Base-by-base conservation (phyloP, 2,888 invertebrate species). In the Papilio gigon region DNA sequence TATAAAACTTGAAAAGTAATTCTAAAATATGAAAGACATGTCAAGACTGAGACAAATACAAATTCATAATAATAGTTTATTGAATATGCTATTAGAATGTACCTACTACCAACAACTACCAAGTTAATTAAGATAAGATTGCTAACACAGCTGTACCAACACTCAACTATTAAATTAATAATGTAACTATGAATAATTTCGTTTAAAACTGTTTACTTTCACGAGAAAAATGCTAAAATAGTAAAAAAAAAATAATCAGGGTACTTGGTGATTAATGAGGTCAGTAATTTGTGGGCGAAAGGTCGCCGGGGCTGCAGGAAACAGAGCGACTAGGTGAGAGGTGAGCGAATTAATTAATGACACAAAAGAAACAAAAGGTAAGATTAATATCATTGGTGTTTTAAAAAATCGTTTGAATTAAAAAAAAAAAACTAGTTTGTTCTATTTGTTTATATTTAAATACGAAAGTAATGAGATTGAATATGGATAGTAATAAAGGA, bases 301-400 rank as follows among this genome's bases (percentile, higher is more conserved):
- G 59, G 44, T 44, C 47, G 53, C 64, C 50, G 33, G 68, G 50
- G 40, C 60, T 50, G 33, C 58, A 64, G 47, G 17, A 63, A 64
- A 47, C 37, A 56, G 53, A n/a, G 17, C 22, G 50, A 44, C 44
- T 33, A 30, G 50, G 33, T 56, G 53, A 33, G 67, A 56, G 62
- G 61, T 56, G n/a, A 56, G 37, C 27, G 59, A 68, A 59, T 50
- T 47, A 64, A 60, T 47, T 68, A 60, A 60, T 59, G 50, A 40
- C 40, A 50, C 59, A 64, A 68, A 63, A 60, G 64, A 64, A 63
- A 68, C 44, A 68, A 68, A 53, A 68, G 50, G 50, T 37, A 61
- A 65, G 44, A 59, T 50, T 40, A 42, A 67, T 53, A 20, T 61
- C 40, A 40, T 67, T 61, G 27, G 30, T 47, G 17, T n/a, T 22